phyloP scores from a whole-genome alignment of 1,140 invertebrate genomes.

The Macrocentrus cingulum region DNA sequence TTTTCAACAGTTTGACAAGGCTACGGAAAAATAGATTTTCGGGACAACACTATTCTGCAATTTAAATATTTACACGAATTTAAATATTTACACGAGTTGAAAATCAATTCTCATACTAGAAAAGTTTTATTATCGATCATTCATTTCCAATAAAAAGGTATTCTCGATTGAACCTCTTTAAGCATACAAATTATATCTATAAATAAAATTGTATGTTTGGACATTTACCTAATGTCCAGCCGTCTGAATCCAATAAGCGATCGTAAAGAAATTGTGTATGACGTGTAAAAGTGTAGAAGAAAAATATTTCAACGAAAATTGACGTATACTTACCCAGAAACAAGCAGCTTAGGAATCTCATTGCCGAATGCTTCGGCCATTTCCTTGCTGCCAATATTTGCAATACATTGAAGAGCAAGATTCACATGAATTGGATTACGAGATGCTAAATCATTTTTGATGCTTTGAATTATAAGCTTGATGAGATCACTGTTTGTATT shows the following conservation, averaged over 20 bases:
- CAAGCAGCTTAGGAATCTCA: constrained; percentile 97
- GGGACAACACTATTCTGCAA: too few species aligned
- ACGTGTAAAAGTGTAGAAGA: constrained; percentile 13
- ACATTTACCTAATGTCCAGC: constrained; percentile 33
- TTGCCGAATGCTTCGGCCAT: constrained; percentile 99
- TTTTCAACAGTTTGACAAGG: too few species aligned
- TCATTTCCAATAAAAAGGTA: too few species aligned
- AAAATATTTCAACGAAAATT: background rate
- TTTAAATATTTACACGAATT: too few species aligned
- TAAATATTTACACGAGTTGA: too few species aligned
- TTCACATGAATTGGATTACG: constrained; percentile 98
- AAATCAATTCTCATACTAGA: too few species aligned
- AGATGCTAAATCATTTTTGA: constrained; percentile 97
- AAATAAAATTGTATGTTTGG: constrained; percentile 13
- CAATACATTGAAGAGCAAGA: constrained; percentile 98
- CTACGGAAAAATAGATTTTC: too few species aligned
- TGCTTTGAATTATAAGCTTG: constrained; percentile 98
- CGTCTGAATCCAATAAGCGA: constrained; percentile 32
- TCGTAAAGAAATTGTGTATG: constrained; percentile 15
- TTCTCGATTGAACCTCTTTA: too few species aligned
- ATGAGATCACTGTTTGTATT: constrained; percentile 99
- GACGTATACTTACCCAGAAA: constrained; percentile 79
- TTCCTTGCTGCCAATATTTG: constrained; percentile 98
- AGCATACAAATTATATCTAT: background rate
- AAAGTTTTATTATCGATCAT: too few species aligned